Base-by-base conservation (phyloP, 64 coral and sea anemone species). In the Cladopsammia gracilis region DNA sequence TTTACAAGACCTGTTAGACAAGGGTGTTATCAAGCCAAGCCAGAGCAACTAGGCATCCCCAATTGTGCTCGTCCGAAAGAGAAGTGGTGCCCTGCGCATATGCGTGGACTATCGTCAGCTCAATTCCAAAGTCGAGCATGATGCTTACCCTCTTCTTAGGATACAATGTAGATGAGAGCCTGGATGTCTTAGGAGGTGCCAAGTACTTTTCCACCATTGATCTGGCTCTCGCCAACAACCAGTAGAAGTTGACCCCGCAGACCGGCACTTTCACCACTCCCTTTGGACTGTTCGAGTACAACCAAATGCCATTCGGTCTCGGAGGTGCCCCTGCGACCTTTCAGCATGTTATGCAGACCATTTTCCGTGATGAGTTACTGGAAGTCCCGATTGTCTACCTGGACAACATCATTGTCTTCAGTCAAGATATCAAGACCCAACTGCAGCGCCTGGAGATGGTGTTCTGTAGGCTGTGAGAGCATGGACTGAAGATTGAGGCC, bases 401-500 rank as follows among this genome's bases (percentile, higher is more conserved):
- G 0, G 94, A 92, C 23, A 75, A 96, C 46, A 96, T 92, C 43
- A 94, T 85, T 49, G 74, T 88, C 12, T 87, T 72, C 46, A 50
- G 54, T 13, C 14, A 49, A 12, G 62, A 74, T 43, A 87, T 81
- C 9, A 76, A 47, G 0, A 85, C 86, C 7, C 81, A 91, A 65
- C 75, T 87, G 0, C 2, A 49, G 7, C 3, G 82, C 5, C 15
- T 80, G 0, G 75, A 87, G 4, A 64, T n/a, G 1, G 80, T 91
- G 6, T 72, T 95, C 15, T 12, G 34, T 12, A 95, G 80, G 23
- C 78, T 90, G 13, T 9, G 20, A 25, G 15, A 83, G 18, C 86
- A 94, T 89, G 66, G 92, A 4, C 16, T 94, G 19, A 95, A 95
- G 43, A 72, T 91, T 20, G 73, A 93, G 12, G 71, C 34, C 83